Evolutionary conservation across 2,888 invertebrate genomes (phyloP).

Genomic region (Notocelia uddmanniana): DNA sequence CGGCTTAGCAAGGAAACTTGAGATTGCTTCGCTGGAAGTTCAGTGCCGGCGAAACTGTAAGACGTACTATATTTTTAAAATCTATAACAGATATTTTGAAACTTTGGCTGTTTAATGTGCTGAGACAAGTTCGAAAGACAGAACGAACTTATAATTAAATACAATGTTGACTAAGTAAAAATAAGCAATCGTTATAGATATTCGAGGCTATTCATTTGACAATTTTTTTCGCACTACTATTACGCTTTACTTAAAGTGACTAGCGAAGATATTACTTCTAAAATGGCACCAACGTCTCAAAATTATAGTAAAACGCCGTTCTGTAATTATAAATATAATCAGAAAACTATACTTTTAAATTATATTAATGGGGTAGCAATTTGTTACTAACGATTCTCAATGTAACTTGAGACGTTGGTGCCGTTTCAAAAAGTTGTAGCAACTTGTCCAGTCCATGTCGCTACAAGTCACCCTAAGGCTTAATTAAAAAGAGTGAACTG

Average conservation of each 20-base stretch:
- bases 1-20: slow-evolving; percentile 16
- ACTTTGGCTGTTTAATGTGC: background rate
- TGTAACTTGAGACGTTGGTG: too few species aligned
- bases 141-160: background rate
- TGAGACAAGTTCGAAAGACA: background rate
- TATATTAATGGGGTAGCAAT: too few species aligned
- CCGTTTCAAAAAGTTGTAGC: too few species aligned
- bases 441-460: too few species aligned
- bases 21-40: slow-evolving; percentile 31
- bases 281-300: background rate
- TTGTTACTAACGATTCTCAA: too few species aligned
- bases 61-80: slow-evolving; percentile 2
- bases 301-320: too few species aligned
- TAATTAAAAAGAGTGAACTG: too few species aligned
- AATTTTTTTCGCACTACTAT: background rate
- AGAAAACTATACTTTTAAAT: too few species aligned
- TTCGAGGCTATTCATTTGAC: background rate
- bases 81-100: slow-evolving; percentile 10
- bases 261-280: too few species aligned
- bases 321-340: too few species aligned
- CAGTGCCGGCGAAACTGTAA: background rate
- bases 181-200: background rate
- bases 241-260: too few species aligned
- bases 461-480: too few species aligned
- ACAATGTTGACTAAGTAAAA: background rate